Evolutionary conservation across 2,888 invertebrate species (phyloP).

Genomic region (Athripsodes cinereus): DNA sequence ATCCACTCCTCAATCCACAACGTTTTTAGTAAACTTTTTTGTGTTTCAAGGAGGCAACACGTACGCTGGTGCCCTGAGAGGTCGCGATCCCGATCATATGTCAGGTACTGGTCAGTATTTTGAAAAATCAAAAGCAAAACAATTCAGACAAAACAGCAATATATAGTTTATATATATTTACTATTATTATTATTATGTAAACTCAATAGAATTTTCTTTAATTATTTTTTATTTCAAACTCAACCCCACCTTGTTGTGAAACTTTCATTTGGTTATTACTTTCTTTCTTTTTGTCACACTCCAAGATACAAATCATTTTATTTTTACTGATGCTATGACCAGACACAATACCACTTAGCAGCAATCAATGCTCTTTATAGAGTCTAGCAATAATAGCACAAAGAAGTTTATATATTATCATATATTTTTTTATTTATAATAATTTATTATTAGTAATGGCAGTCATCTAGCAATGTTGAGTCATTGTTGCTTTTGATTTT

Average conservation of each 20-base stretch:
- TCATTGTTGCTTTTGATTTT: background rate
- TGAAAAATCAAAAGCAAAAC: constrained; percentile 26
- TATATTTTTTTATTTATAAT: too few relatives aligned
- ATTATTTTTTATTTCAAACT: constrained; percentile 25
- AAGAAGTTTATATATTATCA: too few relatives aligned
- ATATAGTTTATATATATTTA: too few relatives aligned
- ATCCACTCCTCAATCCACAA: constrained; percentile 7
- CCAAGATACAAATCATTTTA: too few relatives aligned
- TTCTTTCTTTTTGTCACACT: background rate
- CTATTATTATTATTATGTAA: too few relatives aligned
- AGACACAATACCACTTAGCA: too few relatives aligned
- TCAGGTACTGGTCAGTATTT: constrained; percentile 73
- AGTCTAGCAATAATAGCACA: too few relatives aligned
- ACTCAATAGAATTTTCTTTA: too few relatives aligned
- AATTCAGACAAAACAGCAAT: constrained; percentile 6
- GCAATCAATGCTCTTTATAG: too few relatives aligned
- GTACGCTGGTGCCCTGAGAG: constrained; percentile 88
- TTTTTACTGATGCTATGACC: too few relatives aligned
- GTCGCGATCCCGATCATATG: constrained; percentile 74
- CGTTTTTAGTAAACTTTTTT: constrained; percentile 27
- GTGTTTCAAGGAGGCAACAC: constrained; percentile 44
- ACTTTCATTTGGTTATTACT: constrained; percentile 14
- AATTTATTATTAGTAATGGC: too few relatives aligned
- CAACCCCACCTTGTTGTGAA: constrained; percentile 12
- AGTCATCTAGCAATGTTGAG: too few relatives aligned